Evolutionary conservation across 2,797 vertebrate genomes (phyloP), one percentile per base, ranked within the genome.

Genomic region (Buphagus erythrorhynchus): DNA sequence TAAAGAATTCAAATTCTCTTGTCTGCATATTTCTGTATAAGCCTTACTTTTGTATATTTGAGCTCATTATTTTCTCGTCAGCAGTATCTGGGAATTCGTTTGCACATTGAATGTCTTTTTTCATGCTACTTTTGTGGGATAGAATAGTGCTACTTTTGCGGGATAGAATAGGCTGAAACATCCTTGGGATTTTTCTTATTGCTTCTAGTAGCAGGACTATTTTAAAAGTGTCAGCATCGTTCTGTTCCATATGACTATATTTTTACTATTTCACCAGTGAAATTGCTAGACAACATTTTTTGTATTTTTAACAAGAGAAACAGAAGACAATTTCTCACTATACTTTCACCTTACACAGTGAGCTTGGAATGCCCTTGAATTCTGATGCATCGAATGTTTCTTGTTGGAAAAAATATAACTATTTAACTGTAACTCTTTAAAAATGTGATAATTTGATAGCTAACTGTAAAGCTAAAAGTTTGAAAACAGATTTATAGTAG

Each of bases 381-480:
- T 78, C 35, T 85, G 25, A 59, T 55, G 10, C 15, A 25, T 14
- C 46, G 22, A 78, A n/a, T 45, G 10, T 22, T 89, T 48, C 17
- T 24, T 74, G 7, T 18, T 74, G 24, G 45, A 49, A 74, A 87
- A 74, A 67, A 21, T 1, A 0, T 13, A 7, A 20, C 42, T 59
- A 36, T 75, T 84, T 65, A 63, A 46, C 20, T 79, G 6, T 61
- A 69, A n/a, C 20, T 77, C 21, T 49, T 28, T 5, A 59, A 67
- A 20, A 6, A 5, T 0, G 0, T 2, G 3, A 13, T 66, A 22
- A 57, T 66, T 73, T 35, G 54, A 17, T 71, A 15, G 15, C 2
- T 63, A 78, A 35, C 14, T 48, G 5, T 58, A 40, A 29, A 65
- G 14, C 62, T 68, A 57, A 87, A 82, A 81, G 22, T 42, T 15